Conservation (phyloP, 2,888 invertebrate genomes). For the Aphidoletes aphidimyza region DNA sequence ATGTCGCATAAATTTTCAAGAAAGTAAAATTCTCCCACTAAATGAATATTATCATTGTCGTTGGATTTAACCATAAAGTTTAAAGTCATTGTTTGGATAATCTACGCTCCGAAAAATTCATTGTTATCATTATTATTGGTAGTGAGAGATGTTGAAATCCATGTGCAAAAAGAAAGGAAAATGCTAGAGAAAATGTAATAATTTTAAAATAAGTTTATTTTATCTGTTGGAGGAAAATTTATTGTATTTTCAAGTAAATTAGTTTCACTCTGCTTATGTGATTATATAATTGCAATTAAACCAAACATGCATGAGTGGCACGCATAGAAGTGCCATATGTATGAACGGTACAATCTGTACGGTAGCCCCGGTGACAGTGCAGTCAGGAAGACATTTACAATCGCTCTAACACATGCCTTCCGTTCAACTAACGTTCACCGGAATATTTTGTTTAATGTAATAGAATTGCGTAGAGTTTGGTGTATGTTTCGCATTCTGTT, state of each 20-base stretch:
- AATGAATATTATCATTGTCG: background rate
- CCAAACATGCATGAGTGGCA: slow-evolving; percentile 16
- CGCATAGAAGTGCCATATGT: background rate
- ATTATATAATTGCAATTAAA: slow-evolving; percentile 49
- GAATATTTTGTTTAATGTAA: background rate
- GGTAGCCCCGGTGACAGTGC: background rate
- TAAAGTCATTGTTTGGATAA: background rate
- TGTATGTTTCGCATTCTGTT: background rate
- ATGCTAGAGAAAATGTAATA: background rate
- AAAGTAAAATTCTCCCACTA: background rate
- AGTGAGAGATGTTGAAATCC: slow-evolving; percentile 1
- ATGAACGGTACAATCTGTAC: background rate
- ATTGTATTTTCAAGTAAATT: slow-evolving; percentile 40
- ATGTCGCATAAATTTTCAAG: background rate
- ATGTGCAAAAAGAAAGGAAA: background rate
- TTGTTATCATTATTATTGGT: background rate
- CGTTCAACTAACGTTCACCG: background rate
- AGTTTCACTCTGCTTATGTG: slow-evolving; percentile 38
- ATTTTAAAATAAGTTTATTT: slow-evolving; percentile 48
- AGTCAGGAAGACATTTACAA: background rate
- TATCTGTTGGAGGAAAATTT: background rate
- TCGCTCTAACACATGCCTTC: background rate
- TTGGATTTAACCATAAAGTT: background rate
- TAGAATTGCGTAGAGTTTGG: background rate
- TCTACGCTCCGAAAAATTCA: background rate